A percentile compares a stretch with the other conserved stretches of the same genome.
These are phyloP conservation scores for Ypsolopha scabrella DNA, from an alignment of 2,888 invertebrate genomes.

Conservation along the genomic window DNA sequence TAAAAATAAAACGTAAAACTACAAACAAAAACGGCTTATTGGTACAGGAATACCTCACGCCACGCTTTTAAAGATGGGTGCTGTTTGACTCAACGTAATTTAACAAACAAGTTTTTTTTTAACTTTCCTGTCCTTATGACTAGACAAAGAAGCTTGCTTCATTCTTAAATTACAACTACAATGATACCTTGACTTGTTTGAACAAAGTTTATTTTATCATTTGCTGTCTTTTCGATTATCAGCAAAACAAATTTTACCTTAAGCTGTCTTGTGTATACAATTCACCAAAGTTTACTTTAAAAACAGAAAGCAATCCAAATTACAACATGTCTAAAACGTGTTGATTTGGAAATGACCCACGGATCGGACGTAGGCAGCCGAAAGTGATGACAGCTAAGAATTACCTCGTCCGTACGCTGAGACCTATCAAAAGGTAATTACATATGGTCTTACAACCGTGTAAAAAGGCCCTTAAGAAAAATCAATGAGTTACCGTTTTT, in stretches of 20 bases:
- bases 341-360: constrained; percentile 5
- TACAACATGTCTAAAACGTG: neutral
- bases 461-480: constrained; percentile 24
- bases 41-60: constrained; percentile 16
- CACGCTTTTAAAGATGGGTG: neutral
- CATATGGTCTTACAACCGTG: constrained; percentile 26
- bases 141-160: too few relatives aligned
- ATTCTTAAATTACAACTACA: too few relatives aligned
- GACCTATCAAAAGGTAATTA: constrained; percentile 44
- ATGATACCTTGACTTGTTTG: too few relatives aligned
- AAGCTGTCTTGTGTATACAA: too few relatives aligned
- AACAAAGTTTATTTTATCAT: too few relatives aligned
- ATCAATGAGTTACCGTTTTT: constrained; percentile 28
- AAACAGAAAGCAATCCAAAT: neutral
- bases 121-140: too few relatives aligned
- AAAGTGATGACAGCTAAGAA: constrained; percentile 44
- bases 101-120: too few relatives aligned
- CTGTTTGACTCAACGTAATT: too few relatives aligned
- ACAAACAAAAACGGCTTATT: constrained; percentile 3
- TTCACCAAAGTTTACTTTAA: too few relatives aligned
- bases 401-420: constrained; percentile 29
- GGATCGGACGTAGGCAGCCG: constrained; percentile 14
- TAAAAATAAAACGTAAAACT: constrained; percentile 4
- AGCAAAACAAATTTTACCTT: too few relatives aligned
- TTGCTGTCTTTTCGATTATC: too few relatives aligned